Evolutionary conservation across 2,888 invertebrate species (phyloP).

Genomic region (Euproctis similis): DNA sequence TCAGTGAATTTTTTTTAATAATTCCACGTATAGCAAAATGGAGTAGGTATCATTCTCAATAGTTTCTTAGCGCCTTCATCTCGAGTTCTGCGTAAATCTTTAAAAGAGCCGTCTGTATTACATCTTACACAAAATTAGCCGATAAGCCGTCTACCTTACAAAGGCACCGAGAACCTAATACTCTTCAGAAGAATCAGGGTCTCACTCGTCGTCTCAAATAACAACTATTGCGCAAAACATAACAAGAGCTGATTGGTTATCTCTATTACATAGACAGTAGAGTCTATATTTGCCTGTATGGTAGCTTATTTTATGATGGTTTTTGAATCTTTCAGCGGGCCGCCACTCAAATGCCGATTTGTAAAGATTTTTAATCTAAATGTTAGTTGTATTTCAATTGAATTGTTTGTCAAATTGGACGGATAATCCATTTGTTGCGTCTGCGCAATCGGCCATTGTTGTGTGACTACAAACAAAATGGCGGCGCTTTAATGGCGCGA

Average conservation of each 20-base stretch:
- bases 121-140: slow-evolving; percentile 28
- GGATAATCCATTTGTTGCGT: slow-evolving; percentile 47
- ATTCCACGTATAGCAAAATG: too few relatives aligned
- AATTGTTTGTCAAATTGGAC: slow-evolving; percentile 51
- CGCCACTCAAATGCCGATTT: slow-evolving; percentile 48
- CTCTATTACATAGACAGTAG: slow-evolving; percentile 13
- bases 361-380: slow-evolving; percentile 37
- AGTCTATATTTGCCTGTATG: slow-evolving; percentile 7
- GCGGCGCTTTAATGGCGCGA: slow-evolving; percentile 35
- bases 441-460: slow-evolving; percentile 40
- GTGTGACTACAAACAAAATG: slow-evolving; percentile 33
- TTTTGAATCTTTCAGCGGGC: slow-evolving; percentile 25
- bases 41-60: too few relatives aligned
- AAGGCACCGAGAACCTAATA: slow-evolving; percentile 32
- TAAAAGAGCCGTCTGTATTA: neutral
- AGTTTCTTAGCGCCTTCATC: slow-evolving; percentile 14
- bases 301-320: slow-evolving; percentile 6
- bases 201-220: slow-evolving; percentile 45
- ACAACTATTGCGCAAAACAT: slow-evolving; percentile 16
- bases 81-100: slow-evolving; percentile 15
- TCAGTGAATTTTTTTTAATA: too few relatives aligned
- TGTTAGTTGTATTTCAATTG: slow-evolving; percentile 31
- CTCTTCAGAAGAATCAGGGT: slow-evolving; percentile 22
- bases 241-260: slow-evolving; percentile 1
- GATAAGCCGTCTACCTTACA: slow-evolving; percentile 26